These are phyloP conservation scores for Sarcophaga variegata DNA, from an alignment of 2,888 invertebrate genomes.

Conservation along the genomic window DNA sequence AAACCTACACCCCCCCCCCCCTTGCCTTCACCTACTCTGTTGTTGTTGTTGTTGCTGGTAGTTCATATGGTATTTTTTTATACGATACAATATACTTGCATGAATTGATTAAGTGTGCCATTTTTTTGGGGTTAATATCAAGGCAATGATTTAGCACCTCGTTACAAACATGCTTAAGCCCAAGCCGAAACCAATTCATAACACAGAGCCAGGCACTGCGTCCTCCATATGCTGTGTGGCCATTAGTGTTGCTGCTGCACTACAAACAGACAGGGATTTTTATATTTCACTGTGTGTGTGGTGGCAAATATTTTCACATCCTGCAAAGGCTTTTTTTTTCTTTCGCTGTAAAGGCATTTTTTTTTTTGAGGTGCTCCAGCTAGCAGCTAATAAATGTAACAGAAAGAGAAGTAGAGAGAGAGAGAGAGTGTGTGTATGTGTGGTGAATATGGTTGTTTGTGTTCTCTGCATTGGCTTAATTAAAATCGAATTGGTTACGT, in stretches of 20 bases:
- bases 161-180: constrained; percentile 72
- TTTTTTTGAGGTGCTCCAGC: no score
- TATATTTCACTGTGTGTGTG: constrained; percentile 16
- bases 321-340: background rate
- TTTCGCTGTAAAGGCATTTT: fast-evolving
- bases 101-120: constrained; percentile 81
- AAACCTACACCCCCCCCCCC: background rate
- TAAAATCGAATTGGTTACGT: constrained; percentile 72
- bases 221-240: no score
- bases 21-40: background rate
- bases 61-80: constrained; percentile 1
- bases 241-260: background rate
- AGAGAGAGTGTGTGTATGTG: no score
- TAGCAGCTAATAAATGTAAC: no score
- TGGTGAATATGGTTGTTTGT: no score
- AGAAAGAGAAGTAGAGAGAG: no score
- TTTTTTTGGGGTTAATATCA: constrained; percentile 81
- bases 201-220: constrained; percentile 22
- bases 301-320: constrained; percentile 47
- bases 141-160: constrained; percentile 81
- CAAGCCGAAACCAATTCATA: constrained; percentile 49
- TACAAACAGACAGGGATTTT: constrained; percentile 5
- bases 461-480: constrained; percentile 65
- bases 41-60: constrained; percentile 11
- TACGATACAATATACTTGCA: constrained; percentile 52